Percentiles rank a stretch among this genome's conserved stretches.
phyloP scores from a whole-genome alignment of 2,797 vertebrate genomes.

The Chaunax sp. region DNA sequence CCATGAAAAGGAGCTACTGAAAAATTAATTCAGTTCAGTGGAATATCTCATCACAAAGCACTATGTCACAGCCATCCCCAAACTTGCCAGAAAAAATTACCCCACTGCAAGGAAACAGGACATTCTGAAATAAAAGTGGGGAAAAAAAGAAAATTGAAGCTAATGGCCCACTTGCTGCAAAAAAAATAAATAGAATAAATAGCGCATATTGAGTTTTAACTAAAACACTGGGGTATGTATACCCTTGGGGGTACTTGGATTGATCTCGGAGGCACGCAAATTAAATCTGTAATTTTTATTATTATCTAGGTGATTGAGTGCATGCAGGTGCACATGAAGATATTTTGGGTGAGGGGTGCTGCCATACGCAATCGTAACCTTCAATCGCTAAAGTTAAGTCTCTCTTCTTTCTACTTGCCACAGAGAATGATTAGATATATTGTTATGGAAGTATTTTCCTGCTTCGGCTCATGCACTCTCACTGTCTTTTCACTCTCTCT shows the following conservation, averaged over 20 bases:
- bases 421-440: no score
- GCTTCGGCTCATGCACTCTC: no score
- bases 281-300: background rate
- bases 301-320: no score
- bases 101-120: slow-evolving; percentile 13
- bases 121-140: background rate
- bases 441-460: no score
- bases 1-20: slow-evolving; percentile 25
- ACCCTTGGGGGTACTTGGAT: no score
- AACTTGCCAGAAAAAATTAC: slow-evolving; percentile 1
- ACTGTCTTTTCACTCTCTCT: no score
- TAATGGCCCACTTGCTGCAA: background rate
- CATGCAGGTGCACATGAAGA: no score
- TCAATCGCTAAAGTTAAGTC: no score
- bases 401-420: no score
- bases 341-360: no score
- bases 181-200: background rate
- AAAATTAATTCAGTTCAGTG: slow-evolving; percentile 48
- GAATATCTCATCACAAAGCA: slow-evolving; percentile 30
- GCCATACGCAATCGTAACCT: no score
- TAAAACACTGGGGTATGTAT: no score
- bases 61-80: slow-evolving; percentile 4
- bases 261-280: background rate
- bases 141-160: slow-evolving; percentile 17
- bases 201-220: background rate